These are phyloP conservation scores for Erebia aethiops DNA, from an alignment of 2,888 invertebrate species.

Conservation along the genomic window DNA sequence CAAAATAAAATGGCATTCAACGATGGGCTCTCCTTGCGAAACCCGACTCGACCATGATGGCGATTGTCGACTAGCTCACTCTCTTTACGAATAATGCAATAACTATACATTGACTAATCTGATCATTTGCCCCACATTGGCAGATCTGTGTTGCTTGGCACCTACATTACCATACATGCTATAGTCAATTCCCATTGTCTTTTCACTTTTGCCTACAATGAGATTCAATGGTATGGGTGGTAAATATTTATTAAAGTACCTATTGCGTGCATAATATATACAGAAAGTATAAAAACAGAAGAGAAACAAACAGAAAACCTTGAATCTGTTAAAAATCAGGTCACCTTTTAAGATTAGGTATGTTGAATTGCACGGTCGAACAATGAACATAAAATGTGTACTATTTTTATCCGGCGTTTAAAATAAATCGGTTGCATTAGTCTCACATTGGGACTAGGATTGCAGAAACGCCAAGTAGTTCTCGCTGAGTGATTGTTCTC, in stretches of 20 bases:
- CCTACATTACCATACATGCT: not conserved
- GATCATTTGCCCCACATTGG: conserved; percentile 34
- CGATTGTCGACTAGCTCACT: conserved; percentile 54
- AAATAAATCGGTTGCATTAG: not conserved
- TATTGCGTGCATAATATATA: not conserved
- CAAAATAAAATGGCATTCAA: conserved; percentile 82
- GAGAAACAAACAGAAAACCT: conserved; percentile 6
- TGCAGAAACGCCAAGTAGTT: not conserved
- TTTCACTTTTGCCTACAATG: not conserved
- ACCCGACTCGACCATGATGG: conserved; percentile 69
- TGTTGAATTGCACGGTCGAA: not conserved
- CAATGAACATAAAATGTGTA: not conserved
- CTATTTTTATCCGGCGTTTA: not conserved
- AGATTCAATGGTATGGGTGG: not conserved
- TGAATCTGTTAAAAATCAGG: conserved; percentile 13
- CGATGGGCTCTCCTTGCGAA: conserved; percentile 82
- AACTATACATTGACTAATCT: conserved; percentile 54
- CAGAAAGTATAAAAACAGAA: not conserved
- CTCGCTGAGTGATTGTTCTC: conserved; percentile 15
- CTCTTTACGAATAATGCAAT: conserved; percentile 67
- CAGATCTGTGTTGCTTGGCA: not conserved
- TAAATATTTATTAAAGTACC: not conserved
- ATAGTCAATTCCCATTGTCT: not conserved
- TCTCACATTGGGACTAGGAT: conserved; percentile 1
- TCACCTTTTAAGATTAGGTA: conserved; percentile 8